Base-by-base conservation (phyloP, 2,797 vertebrate species). In the Melanotaenia parkinsoni region DNA sequence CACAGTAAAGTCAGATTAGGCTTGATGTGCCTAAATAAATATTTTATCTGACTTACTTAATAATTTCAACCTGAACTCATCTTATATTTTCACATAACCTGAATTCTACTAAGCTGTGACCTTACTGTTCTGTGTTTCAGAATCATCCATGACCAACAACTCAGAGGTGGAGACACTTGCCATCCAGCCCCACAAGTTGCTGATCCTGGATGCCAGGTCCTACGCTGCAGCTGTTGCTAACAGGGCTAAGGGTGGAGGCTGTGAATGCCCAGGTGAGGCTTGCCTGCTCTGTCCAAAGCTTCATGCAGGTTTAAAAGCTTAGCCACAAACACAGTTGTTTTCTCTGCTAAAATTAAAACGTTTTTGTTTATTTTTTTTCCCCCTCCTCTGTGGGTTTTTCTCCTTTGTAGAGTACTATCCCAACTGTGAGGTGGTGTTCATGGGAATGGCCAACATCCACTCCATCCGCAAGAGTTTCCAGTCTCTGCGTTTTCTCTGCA, bases 381-480 rank as follows among this genome's bases (percentile, higher is more conserved):
- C 47, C 33, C 20, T 26, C 12, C 10, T 18, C 63, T 67, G 22
- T 35, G 61, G 66, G 63, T 56, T 20, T 59, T 54, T 9, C 6
- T 13, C 10, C 72, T 32, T 77, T 92, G 3, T 91, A 99, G 97
- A 99, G 79, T 99, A 99, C 94, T 99, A 99, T 76, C 98, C 98
- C 0, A 99, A 99, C 94, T 99, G 98, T 85, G 98, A 99, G 92
- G 98, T 99, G n/a, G 95, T 98, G 54, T 99, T 99, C 86, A 99
- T 99, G 98, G 96, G 98, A 57, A 99, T 99, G 98, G 98, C 98
- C 83, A 99, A 99, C 93, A 99, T 99, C 86, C 98, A 99, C 91
- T 98, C 97, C 72, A 99, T 99, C 85, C 96, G 98, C 85, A 99
- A 98, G 92, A 99, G 98, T 93, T 99, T 99, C 92, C 98, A 99